Evolutionary conservation across 2,888 invertebrate genomes (phyloP).

Genomic region (Andrena minutula): DNA sequence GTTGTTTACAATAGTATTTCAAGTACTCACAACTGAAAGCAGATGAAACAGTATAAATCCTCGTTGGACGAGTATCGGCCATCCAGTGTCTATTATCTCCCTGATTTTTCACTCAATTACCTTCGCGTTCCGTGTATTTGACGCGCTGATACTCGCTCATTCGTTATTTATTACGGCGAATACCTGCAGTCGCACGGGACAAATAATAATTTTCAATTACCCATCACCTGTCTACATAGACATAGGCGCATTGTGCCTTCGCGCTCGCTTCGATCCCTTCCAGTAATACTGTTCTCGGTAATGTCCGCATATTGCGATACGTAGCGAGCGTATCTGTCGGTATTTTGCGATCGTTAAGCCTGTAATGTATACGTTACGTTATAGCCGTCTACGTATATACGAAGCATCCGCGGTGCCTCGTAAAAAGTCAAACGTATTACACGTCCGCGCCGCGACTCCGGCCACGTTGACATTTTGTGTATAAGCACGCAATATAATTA

Average conservation of each 20-base stretch:
- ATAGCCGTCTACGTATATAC: constrained; percentile 59
- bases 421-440: constrained; percentile 80
- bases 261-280: constrained; percentile 45
- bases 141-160: neutral
- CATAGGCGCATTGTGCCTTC: constrained; percentile 6
- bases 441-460: constrained; percentile 69
- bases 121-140: neutral
- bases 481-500: constrained; percentile 81
- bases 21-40: neutral
- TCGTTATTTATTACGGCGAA: constrained; percentile 19
- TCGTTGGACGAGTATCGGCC: neutral
- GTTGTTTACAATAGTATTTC: neutral
- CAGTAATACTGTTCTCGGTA: constrained; percentile 63
- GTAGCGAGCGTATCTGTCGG: constrained; percentile 75
- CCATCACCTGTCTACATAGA: constrained; percentile 18
- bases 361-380: constrained; percentile 77
- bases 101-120: constrained; percentile 22
- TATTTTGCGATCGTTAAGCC: constrained; percentile 81
- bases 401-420: constrained; percentile 73
- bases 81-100: neutral
- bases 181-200: neutral
- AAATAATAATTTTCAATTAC: constrained; percentile 35
- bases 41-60: constrained; percentile 5
- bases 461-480: constrained; percentile 81
- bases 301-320: constrained; percentile 68